Base-by-base conservation (phyloP, 2,888 invertebrate species). In the Parochlus steinenii region DNA sequence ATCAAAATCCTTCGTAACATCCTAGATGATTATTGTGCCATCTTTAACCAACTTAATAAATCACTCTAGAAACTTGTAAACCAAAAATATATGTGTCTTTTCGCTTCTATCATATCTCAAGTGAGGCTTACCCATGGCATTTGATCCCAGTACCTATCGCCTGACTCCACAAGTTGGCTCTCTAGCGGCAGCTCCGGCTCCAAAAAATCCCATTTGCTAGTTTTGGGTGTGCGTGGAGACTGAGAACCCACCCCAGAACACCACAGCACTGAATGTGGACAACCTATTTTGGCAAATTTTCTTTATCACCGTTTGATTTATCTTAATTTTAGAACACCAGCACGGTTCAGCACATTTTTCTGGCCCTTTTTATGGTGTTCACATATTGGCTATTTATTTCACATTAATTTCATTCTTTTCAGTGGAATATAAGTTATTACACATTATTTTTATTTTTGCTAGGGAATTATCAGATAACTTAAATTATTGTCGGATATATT, bases 121-220 rank as follows among this genome's bases (percentile, higher is more conserved):
- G 16, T 28, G 7, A 11, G 16, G 47, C 51, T 44, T 50, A 51
- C 51, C 51, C 51, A 51, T 44, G 49, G 49, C 38, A 47, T 49
- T 45, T 51, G 49, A 46, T 48, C 48, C 51, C 51, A 51, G 44
- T 51, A 51, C 39, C 49, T 48, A 45, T 51, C 51, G 10, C 48
- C 48, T 36, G 48, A 42, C 42, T 51, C 51, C 36, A 48, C 51
- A 49, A 49, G 50, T 47, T 51, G 51, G 26, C 49, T 49, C 44
- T 51, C 51, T 34, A 51, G 42, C 35, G 51, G 51, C 34, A 51
- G 43, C 44, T 51, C 51, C 27, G 51, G 50, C 43, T 51, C 51
- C 31, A 48, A 48, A 35, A 34, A 16, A 16, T 48, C 47, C 50
- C 51, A 51, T 39, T 44, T 40, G 31, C 44, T 44, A 39, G 44